Evolutionary conservation across 2,113 vertebrate genomes (phyloP), one percentile per base, ranked within the genome.

Genomic region (Circaetus cinerascens): DNA sequence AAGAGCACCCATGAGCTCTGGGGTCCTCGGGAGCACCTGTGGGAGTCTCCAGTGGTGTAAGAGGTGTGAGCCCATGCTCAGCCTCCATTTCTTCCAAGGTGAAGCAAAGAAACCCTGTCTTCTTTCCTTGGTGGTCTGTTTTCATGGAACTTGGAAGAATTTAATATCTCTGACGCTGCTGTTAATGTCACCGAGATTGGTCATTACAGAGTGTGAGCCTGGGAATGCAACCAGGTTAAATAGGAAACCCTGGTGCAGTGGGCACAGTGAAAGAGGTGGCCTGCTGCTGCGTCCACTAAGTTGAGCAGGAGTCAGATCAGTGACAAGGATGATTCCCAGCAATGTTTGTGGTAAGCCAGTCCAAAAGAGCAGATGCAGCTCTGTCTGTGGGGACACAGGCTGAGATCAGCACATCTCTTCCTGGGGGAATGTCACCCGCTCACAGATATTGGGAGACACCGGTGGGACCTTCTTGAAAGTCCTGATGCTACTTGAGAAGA

Each of bases 191-290:
- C 51, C 7, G 71, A 76, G 77, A 8, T 34, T 85, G 90, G 64
- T 32, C 40, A 8, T 48, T 21, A 7, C 51, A 59, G 73, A 48
- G 57, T 5, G 53, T 36, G 71, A 92, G 71, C 46, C 77, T 92
- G 90, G 81, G 69, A 92, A 41, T 14, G 62, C 62, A 38, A 64
- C 45, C 81, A 20, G 84, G 55, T 66, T 55, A 41, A 66, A 53
- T 1, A 56, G 71, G 74, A 78, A 55, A 3, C 38, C 0, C 10
- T 38, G 84, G 76, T 0, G 0, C 41, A 13, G 68, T 2, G 6
- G 59, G 63, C 72, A 66, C 6, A 0, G 59, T 19, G 90, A 7
- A 15, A 14, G 48, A 40, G 51, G n/a, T 29, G 25, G 6, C 25
- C 32, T 59, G 41, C 19, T 53, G 73, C 40, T 62, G n/a, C 2